Conservation (phyloP, 2,113 vertebrate genomes). For the Ophiodon elongatus region DNA sequence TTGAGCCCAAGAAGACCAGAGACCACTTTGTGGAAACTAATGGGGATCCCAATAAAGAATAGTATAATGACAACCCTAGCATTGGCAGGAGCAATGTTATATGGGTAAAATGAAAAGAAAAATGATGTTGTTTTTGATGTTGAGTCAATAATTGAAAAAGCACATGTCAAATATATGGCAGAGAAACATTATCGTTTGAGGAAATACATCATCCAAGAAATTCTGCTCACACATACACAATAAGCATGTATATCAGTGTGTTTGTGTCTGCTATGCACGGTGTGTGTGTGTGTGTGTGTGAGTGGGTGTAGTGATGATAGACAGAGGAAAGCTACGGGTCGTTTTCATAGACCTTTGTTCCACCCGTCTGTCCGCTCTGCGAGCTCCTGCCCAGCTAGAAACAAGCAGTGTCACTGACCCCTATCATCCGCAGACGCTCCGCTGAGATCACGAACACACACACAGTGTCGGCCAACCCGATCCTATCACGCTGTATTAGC, state of each 20-base stretch:
- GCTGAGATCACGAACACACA: constrained; percentile 57
- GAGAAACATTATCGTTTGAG: not conserved
- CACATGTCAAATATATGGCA: no score
- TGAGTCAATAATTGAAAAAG: not conserved
- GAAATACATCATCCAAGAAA: not conserved
- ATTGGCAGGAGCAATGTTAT: not conserved
- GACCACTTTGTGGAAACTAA: not conserved
- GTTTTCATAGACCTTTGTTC: constrained; percentile 62
- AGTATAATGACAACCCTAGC: not conserved
- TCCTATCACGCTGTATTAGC: constrained; percentile 56
- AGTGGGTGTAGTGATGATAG: constrained; percentile 37
- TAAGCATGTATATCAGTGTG: not conserved
- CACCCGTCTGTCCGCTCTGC: constrained; percentile 30
- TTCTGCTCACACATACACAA: not conserved
- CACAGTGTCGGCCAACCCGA: constrained; percentile 34
- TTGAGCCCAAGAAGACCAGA: not conserved
- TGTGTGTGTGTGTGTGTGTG: constrained; percentile 5
- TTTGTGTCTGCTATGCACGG: constrained; percentile 8
- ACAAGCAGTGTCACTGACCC: constrained; percentile 75
- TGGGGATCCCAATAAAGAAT: not conserved
- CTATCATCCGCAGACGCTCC: constrained; percentile 67
- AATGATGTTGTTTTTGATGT: not conserved
- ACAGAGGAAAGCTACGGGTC: constrained; percentile 41
- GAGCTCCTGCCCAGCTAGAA: constrained; percentile 56
- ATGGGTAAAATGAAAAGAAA: not conserved